A percentile compares a stretch with the other conserved stretches of the same genome.
Conservation (phyloP, 37 sponge, comb jelly and placozoan genomes). For the Spongilla lacustris region DNA sequence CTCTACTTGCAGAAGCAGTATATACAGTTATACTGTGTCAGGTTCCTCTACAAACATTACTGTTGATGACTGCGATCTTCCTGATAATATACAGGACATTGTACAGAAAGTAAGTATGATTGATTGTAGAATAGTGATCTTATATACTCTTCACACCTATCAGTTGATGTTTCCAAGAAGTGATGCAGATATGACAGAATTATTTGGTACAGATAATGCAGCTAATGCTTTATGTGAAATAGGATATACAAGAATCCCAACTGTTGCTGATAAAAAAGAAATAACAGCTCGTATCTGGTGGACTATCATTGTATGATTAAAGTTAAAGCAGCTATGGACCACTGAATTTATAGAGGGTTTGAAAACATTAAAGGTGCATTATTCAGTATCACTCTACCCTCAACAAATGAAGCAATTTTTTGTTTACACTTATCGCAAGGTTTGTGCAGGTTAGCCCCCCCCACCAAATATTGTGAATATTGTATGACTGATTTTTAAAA, state of each 20-base stretch:
- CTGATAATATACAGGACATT: neutral
- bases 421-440: neutral
- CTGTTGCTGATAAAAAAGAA: neutral
- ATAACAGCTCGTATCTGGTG: neutral
- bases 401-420: neutral
- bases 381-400: neutral
- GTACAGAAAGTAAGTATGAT: neutral
- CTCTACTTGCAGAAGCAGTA: neutral
- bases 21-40: neutral
- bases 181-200: too few species aligned
- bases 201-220: neutral
- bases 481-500: too few species aligned
- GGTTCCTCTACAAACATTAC: neutral
- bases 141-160: too few species aligned
- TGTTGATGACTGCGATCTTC: neutral
- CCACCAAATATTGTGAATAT: neutral
- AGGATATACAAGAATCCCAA: neutral
- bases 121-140: too few species aligned
- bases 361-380: too few species aligned
- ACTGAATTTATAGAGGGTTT: slow-evolving; percentile 3
- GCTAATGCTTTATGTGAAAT: neutral
- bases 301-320: neutral
- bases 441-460: slow-evolving; percentile 2
- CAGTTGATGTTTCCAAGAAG: too few species aligned
- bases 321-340: slow-evolving; percentile 13